Base-by-base conservation (phyloP, 1,140 invertebrate species). In the Aphidius gifuensis region DNA sequence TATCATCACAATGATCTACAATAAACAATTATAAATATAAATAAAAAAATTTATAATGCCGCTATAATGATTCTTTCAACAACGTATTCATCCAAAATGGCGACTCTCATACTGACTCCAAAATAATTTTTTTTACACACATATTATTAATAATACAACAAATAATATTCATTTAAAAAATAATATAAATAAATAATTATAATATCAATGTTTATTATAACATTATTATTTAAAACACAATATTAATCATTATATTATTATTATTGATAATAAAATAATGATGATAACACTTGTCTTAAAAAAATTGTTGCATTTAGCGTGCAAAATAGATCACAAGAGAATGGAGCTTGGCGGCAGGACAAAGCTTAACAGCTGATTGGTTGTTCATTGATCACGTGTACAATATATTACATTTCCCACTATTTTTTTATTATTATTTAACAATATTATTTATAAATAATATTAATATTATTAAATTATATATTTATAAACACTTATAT, bases 341-440 rank as follows among this genome's bases (percentile, higher is more conserved):
- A 55, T 55, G 53, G 77, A 83, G 82, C 83, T 85, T 84, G 81
- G 84, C 83, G 83, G 84, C 83, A 81, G 82, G 79, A 84, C 80
- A 83, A 84, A 83, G 80, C 74, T 69, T 76, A 79, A 78, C 73
- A 78, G 80, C 79, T 82, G 79, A 85, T 85, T 85, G 83, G 83
- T 77, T 67, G 53, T 64, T 46, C 42, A 44, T 51, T 7, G 53
- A 65, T 82, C 82, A 83, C 82, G 81, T 83, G 81, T 79, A 59
- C 70, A 39, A 38, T 49, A 3, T 32, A 32, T 32, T 32, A 50
- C 9, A 21, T 39, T 54, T 8, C 21, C 21, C 16, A 23, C 51
- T 32, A 38, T 9, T 11, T 9, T 11, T 9, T 21, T 5, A 9
- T 54, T 44, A 44, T 7, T 44, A 44, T 11, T 11, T 7, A 44